Conservation (phyloP, 2,888 invertebrate genomes). For the Apamea sordens region DNA sequence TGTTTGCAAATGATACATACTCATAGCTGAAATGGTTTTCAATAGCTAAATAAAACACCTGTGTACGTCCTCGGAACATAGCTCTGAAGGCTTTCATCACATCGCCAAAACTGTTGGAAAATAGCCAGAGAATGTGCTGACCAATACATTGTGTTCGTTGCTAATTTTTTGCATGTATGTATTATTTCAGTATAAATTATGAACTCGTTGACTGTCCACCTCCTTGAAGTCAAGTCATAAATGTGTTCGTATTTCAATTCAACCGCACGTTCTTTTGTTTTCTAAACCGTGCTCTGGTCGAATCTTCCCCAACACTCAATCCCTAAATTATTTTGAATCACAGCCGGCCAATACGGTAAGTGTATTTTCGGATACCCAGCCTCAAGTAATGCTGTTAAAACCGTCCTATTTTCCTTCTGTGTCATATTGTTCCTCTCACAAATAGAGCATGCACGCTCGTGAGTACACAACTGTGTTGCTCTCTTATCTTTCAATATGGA, state of each 20-base stretch:
- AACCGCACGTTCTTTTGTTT: not conserved
- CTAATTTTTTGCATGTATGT: too few species aligned
- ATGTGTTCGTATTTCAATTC: not conserved
- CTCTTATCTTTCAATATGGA: not conserved
- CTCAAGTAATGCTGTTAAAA: not conserved
- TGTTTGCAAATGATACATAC: not conserved
- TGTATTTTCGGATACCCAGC: conserved; percentile 14
- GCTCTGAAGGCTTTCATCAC: not conserved
- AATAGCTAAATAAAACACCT: not conserved
- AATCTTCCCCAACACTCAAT: not conserved
- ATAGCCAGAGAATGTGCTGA: not conserved
- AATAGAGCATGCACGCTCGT: not conserved
- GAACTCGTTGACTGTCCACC: not conserved
- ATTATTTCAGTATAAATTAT: not conserved
- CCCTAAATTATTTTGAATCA: not conserved
- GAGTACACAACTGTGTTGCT: too few species aligned
- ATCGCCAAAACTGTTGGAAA: not conserved
- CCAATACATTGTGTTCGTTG: not conserved
- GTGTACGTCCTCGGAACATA: not conserved
- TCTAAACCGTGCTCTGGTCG: not conserved
- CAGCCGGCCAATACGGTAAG: not conserved
- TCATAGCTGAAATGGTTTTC: not conserved
- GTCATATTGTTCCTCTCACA: not conserved
- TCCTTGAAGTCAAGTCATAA: not conserved
- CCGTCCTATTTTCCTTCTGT: too few species aligned